phyloP scores from a whole-genome alignment of 37 sponge, comb jelly and placozoan species.

The Eunapius fragilis region DNA sequence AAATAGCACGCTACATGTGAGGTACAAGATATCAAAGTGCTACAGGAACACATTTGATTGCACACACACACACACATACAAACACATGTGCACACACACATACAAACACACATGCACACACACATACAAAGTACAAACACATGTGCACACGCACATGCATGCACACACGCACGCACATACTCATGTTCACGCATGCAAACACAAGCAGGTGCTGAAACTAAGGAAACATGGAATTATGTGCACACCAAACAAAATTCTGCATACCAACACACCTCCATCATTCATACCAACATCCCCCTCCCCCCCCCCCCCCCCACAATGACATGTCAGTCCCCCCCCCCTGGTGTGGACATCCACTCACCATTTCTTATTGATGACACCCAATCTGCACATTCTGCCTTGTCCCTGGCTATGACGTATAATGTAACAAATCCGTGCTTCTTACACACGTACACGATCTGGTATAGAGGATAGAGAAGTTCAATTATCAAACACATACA shows the following conservation, averaged over 20 bases:
- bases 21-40: background rate
- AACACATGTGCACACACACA: background rate
- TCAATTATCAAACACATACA: background rate
- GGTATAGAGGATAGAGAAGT: background rate
- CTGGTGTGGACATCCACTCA: background rate
- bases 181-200: too few relatives aligned
- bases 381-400: slow-evolving; percentile 61
- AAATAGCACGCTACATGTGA: slow-evolving; percentile 47
- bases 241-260: too few relatives aligned
- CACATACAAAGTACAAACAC: too few relatives aligned
- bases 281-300: too few relatives aligned
- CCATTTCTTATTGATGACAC: slow-evolving; percentile 58
- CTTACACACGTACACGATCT: slow-evolving; percentile 66
- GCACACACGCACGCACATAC: too few relatives aligned
- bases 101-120: too few relatives aligned
- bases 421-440: slow-evolving; percentile 71
- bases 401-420: slow-evolving; percentile 70
- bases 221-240: too few relatives aligned
- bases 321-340: too few relatives aligned
- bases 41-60: background rate
- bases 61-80: background rate
- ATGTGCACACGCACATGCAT: too few relatives aligned
- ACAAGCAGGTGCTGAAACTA: too few relatives aligned
- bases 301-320: too few relatives aligned
- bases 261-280: too few relatives aligned